phyloP scores from a whole-genome alignment of 2,888 invertebrate species.

The Catocala sponsa region DNA sequence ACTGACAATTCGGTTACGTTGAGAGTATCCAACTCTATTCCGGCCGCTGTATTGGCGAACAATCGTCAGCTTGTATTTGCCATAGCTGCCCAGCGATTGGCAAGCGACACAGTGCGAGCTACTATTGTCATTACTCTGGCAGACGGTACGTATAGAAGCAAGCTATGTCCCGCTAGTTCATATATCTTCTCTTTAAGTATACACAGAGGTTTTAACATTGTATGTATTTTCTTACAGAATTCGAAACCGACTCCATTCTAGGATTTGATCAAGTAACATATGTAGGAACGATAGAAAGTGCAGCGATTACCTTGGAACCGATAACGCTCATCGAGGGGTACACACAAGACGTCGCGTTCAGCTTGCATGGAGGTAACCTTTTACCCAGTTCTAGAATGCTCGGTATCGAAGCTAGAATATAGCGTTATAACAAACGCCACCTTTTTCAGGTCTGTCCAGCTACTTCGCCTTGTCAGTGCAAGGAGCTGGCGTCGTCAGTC shows the following conservation, averaged over 20 bases:
- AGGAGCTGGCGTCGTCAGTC: constrained; percentile 27
- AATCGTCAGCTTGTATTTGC: constrained; percentile 46
- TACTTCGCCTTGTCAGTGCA: constrained; percentile 33
- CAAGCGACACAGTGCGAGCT: constrained; percentile 32
- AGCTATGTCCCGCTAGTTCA: too few species aligned
- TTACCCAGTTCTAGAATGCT: too few species aligned
- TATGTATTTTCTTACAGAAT: too few species aligned
- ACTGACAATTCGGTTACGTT: constrained; percentile 1
- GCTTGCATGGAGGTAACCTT: too few species aligned
- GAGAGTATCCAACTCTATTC: constrained; percentile 19
- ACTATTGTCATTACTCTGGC: constrained; percentile 41
- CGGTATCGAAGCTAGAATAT: background rate
- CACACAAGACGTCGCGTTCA: too few species aligned
- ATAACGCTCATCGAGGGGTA: too few species aligned
- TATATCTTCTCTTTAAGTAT: too few species aligned
- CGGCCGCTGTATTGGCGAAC: constrained; percentile 30
- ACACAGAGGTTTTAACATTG: too few species aligned
- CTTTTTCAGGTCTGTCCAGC: constrained; percentile 30
- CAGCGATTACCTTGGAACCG: too few species aligned
- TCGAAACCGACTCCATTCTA: too few species aligned
- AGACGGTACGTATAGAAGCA: background rate
- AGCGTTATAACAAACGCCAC: background rate
- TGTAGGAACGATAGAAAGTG: too few species aligned
- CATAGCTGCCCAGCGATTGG: constrained; percentile 35
- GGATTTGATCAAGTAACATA: too few species aligned